A percentile compares a stretch with the other conserved stretches of the same genome.
phyloP scores from a whole-genome alignment of 1,140 invertebrate genomes.

The Pachypsylla venusta region DNA sequence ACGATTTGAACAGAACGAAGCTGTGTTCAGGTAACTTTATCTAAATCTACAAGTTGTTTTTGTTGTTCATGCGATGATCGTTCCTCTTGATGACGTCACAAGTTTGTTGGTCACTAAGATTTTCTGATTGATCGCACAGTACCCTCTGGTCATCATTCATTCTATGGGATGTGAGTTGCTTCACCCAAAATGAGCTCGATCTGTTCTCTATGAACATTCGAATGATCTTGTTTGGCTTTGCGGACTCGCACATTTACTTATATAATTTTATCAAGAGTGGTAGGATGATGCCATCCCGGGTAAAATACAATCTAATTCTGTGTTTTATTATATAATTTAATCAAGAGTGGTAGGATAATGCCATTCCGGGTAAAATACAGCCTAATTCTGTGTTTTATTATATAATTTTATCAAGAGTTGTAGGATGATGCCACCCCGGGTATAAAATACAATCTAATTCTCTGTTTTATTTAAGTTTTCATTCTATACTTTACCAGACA shows the following conservation, averaged over 20 bases:
- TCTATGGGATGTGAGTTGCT: too few relatives aligned
- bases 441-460: too few relatives aligned
- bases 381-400: too few relatives aligned
- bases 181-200: slow-evolving; percentile 1
- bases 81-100: slow-evolving; percentile 12
- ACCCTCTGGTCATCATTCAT: too few relatives aligned
- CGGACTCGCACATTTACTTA: background rate
- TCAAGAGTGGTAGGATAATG: too few relatives aligned
- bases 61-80: slow-evolving; percentile 8
- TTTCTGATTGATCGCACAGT: slow-evolving; percentile 24
- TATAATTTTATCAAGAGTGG: background rate
- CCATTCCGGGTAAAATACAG: too few relatives aligned
- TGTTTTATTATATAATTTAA: too few relatives aligned
- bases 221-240: slow-evolving; percentile 5
- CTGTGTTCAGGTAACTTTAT: slow-evolving; percentile 83
- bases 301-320: too few relatives aligned
- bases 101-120: background rate
- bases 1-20: slow-evolving; percentile 89
- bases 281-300: background rate
- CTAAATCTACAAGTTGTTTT: slow-evolving; percentile 15
- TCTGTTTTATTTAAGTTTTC: too few relatives aligned
- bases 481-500: too few relatives aligned
- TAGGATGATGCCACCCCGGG: too few relatives aligned
- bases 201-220: background rate
- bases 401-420: too few relatives aligned